A percentile compares a stretch with the other conserved stretches of the same genome.
Conservation (phyloP, 2,888 invertebrate species). For the Tetramorium bicarinatum region DNA sequence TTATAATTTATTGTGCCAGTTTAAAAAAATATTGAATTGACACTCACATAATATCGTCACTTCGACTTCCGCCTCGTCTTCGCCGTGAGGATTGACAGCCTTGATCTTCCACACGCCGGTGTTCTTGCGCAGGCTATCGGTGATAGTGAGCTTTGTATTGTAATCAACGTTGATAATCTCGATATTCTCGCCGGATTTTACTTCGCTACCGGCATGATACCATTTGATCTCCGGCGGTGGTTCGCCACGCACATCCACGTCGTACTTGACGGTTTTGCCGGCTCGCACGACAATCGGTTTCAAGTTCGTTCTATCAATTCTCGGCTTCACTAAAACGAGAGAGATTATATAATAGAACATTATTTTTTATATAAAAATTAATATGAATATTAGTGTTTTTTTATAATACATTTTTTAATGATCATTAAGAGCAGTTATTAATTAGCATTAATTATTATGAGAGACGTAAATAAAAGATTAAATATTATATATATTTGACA, state of each 20-base stretch:
- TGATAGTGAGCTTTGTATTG: constrained; percentile 95
- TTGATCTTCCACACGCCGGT: constrained; percentile 96
- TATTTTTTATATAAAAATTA: background rate
- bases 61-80: constrained; percentile 97
- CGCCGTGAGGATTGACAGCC: constrained; percentile 96
- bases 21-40: background rate
- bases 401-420: background rate
- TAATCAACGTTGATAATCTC: constrained; percentile 95
- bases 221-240: constrained; percentile 97
- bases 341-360: background rate
- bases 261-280: constrained; percentile 96
- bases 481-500: background rate
- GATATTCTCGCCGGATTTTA: constrained; percentile 90
- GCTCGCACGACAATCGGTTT: constrained; percentile 96
- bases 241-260: constrained; percentile 97
- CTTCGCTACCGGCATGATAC: constrained; percentile 93
- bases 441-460: background rate
- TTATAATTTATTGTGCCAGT: background rate
- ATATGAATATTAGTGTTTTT: background rate
- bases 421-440: constrained; percentile 2
- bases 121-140: constrained; percentile 93
- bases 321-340: constrained; percentile 93
- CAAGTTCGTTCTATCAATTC: constrained; percentile 97
- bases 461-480: too few species aligned
- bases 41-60: constrained; percentile 93